A percentile compares a stretch with the other conserved stretches of the same genome.
These are phyloP conservation scores for Crotalus tigris DNA, from an alignment of 2,113 vertebrate species.

Conservation along the genomic window DNA sequence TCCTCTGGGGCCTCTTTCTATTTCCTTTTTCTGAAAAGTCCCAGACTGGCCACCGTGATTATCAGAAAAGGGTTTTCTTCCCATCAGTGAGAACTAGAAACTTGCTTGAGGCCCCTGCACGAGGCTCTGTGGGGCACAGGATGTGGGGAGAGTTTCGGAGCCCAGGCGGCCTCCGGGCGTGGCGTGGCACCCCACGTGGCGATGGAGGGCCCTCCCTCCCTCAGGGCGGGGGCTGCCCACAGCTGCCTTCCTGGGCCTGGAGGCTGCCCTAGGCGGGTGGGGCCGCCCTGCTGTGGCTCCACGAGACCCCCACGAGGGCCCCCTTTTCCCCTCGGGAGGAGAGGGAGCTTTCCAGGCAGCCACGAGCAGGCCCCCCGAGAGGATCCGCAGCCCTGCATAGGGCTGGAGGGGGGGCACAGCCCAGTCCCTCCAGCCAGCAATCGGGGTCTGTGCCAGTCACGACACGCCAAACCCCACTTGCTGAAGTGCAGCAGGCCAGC, in stretches of 20 bases:
- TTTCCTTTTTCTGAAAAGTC: neutral
- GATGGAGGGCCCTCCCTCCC: neutral
- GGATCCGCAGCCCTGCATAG: neutral
- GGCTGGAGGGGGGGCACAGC: fast-evolving
- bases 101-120: neutral
- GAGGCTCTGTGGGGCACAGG: neutral
- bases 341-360: neutral
- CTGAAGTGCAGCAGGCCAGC: neutral
- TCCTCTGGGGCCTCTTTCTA: neutral
- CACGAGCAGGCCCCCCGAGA: neutral
- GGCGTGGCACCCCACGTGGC: neutral
- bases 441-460: neutral
- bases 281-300: neutral
- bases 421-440: neutral
- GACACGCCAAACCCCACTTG: neutral
- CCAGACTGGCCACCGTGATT: neutral
- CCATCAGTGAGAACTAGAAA: neutral
- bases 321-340: neutral
- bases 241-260: neutral
- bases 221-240: neutral
- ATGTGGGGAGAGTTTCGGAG: neutral
- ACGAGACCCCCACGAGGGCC: neutral
- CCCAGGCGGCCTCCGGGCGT: neutral
- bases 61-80: neutral
- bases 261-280: neutral